A percentile compares a stretch with the other conserved stretches of the same genome.
Evolutionary conservation across 2,113 vertebrate species (phyloP).

Genomic region (Zosterops borbonicus): DNA sequence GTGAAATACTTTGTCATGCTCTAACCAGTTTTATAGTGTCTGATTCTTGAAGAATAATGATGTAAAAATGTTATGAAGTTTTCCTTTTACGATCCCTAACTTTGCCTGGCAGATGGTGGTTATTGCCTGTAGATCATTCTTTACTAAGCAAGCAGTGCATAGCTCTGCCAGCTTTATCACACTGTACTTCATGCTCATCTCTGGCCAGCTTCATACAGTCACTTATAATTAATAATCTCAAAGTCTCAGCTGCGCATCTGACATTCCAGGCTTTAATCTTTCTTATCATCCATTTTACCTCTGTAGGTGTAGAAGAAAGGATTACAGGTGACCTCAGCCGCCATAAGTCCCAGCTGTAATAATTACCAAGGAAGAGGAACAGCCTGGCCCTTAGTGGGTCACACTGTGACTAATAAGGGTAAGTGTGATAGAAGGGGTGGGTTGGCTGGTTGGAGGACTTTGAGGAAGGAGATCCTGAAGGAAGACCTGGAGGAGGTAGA

Average conservation of each 20-base stretch:
- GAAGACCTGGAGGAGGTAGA: not conserved
- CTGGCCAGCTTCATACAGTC: not conserved
- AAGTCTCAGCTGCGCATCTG: not conserved
- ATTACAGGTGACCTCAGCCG: not conserved
- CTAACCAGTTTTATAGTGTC: not conserved
- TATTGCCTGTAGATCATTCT: constrained; percentile 12
- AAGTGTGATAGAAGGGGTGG: not conserved
- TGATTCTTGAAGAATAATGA: not conserved
- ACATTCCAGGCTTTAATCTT: not conserved
- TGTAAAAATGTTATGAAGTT: not conserved
- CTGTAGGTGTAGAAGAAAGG: not conserved
- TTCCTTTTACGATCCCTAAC: not conserved
- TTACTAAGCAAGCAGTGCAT: not conserved
- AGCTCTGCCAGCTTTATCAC: not conserved
- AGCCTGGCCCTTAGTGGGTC: not conserved
- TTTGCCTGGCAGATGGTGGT: not conserved
- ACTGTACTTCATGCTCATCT: not conserved
- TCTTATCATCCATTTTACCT: not conserved
- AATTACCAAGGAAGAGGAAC: not conserved
- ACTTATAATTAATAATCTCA: not conserved
- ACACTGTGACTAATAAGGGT: not conserved
- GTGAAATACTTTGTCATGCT: not conserved
- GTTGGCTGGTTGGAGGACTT: not conserved
- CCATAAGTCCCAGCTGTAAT: not conserved
- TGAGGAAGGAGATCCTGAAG: not conserved